A percentile compares a stretch with the other conserved stretches of the same genome.
These are phyloP conservation scores for Lasioglossum villosulum DNA, from an alignment of 2,888 invertebrate species.

Conservation along the genomic window DNA sequence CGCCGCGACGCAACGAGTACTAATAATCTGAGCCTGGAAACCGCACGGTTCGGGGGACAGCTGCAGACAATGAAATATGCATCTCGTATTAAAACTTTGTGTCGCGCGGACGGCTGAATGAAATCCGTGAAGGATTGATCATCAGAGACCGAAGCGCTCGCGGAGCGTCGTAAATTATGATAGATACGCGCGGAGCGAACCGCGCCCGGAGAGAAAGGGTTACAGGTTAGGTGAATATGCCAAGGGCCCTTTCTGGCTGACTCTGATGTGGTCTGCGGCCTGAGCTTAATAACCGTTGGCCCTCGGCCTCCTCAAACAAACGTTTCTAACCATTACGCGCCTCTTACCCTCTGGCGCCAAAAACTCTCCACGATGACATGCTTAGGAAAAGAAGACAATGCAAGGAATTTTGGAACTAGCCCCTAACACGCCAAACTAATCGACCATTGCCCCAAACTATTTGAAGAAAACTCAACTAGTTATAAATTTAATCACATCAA, in stretches of 20 bases:
- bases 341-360: constrained; percentile 69
- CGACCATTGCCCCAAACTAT: not conserved
- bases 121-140: constrained; percentile 54
- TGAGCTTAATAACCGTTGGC: constrained; percentile 83
- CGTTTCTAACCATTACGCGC: constrained; percentile 77
- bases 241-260: constrained; percentile 76
- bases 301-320: constrained; percentile 83
- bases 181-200: constrained; percentile 58
- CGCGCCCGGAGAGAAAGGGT: constrained; percentile 55
- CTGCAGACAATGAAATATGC: constrained; percentile 44
- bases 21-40: constrained; percentile 1
- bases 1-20: not conserved
- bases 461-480: not conserved
- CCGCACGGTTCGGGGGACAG: constrained; percentile 26
- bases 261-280: constrained; percentile 84
- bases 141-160: constrained; percentile 33
- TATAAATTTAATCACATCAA: not conserved
- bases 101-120: constrained; percentile 29
- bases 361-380: constrained; percentile 58
- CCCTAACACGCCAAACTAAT: not conserved
- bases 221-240: constrained; percentile 76
- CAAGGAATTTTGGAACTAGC: not conserved
- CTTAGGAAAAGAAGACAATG: constrained; percentile 25
- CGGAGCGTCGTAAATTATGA: constrained; percentile 61
- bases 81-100: constrained; percentile 48